phyloP scores from a whole-genome alignment of 2,113 vertebrate genomes.

The Amphiprion ocellaris region DNA sequence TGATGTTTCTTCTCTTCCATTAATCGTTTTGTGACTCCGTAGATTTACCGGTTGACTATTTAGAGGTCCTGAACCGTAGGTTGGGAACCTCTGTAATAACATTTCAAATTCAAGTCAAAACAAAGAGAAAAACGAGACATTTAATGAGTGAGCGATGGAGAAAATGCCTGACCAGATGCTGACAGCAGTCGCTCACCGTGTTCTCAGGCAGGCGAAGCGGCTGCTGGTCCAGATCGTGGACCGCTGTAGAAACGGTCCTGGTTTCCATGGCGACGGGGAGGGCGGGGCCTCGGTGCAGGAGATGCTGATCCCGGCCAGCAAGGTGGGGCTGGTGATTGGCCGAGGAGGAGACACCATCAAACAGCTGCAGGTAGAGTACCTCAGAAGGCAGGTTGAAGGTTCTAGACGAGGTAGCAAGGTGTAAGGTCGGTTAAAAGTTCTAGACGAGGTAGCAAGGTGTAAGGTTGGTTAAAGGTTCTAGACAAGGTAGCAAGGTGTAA shows the following conservation, averaged over 20 bases:
- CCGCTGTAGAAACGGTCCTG: constrained; percentile 93
- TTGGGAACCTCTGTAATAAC: too few relatives aligned
- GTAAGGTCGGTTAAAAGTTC: not conserved
- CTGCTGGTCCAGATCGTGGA: constrained; percentile 96
- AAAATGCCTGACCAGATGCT: not conserved
- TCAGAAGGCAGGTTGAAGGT: not conserved
- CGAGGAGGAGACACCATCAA: constrained; percentile 98
- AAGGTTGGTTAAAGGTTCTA: too few relatives aligned
- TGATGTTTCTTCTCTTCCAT: too few relatives aligned
- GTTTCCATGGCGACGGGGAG: constrained; percentile 92
- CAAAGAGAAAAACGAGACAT: too few relatives aligned
- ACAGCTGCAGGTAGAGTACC: constrained; percentile 90
- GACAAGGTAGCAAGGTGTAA: too few relatives aligned
- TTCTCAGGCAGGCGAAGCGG: constrained; percentile 92
- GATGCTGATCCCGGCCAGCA: constrained; percentile 94
- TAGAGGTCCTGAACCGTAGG: too few relatives aligned
- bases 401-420: not conserved
- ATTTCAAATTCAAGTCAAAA: too few relatives aligned
- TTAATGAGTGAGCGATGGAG: too few relatives aligned
- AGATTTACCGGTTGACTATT: too few relatives aligned
- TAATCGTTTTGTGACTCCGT: too few relatives aligned
- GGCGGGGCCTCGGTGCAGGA: constrained; percentile 91
- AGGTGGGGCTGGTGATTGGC: constrained; percentile 97
- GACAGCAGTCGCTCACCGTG: not conserved
- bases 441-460: too few relatives aligned